These are phyloP conservation scores for Stramonita haemastoma DNA, from an alignment of 2,888 invertebrate genomes.

Conservation along the genomic window DNA sequence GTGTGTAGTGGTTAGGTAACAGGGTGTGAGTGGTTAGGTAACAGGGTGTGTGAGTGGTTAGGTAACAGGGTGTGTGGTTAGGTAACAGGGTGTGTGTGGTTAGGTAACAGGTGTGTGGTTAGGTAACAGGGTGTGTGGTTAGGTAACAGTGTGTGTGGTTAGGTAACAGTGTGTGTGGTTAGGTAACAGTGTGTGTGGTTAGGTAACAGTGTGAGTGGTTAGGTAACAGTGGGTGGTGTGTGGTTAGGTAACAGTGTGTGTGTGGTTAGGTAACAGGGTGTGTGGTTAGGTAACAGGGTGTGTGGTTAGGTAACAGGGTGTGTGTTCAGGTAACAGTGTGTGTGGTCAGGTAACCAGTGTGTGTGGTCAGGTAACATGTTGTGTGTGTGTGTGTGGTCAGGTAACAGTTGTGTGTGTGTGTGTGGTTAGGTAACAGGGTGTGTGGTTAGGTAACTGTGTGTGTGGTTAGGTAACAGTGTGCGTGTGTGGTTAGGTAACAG, in stretches of 20 bases:
- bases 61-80: background rate
- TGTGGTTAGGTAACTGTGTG: background rate
- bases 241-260: too few species aligned
- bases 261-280: constrained; percentile 66
- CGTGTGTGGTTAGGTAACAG: background rate
- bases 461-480: constrained; percentile 64
- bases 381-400: background rate
- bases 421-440: too few species aligned
- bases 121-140: constrained; percentile 64
- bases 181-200: background rate
- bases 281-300: background rate
- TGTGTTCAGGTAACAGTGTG: background rate
- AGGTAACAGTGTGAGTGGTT: constrained; percentile 64
- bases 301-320: too few species aligned
- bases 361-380: background rate
- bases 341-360: background rate
- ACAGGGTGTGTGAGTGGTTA: background rate
- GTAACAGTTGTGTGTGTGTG: background rate
- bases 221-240: background rate
- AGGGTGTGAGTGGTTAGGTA: too few species aligned
- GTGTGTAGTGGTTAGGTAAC: background rate
- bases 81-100: too few species aligned
- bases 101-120: too few species aligned
- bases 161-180: too few species aligned
- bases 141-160: background rate